Evolutionary conservation across 2,113 vertebrate genomes (phyloP).

Genomic region (Clarias magur): DNA sequence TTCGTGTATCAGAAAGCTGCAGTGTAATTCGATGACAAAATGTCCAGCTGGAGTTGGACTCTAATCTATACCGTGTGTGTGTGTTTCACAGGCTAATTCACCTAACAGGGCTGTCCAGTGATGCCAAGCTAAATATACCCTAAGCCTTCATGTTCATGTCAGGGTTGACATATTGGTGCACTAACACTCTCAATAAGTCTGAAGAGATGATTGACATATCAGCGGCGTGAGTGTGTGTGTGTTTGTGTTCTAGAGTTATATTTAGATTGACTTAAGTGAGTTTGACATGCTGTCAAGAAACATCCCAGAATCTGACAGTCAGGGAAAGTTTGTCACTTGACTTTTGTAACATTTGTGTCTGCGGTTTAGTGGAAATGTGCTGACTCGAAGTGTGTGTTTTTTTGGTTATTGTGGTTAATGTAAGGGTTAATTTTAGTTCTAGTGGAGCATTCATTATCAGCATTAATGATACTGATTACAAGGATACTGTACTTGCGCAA

Average conservation of each 20-base stretch:
- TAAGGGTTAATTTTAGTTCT: not conserved
- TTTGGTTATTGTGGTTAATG: not conserved
- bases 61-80: not conserved
- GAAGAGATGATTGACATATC: slow-evolving; percentile 13
- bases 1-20: not conserved
- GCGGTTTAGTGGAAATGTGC: not conserved
- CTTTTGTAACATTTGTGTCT: not conserved
- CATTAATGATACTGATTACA: not conserved
- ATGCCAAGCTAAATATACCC: slow-evolving; percentile 7
- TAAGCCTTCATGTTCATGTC: not conserved
- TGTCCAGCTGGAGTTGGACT: not conserved
- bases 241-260: not conserved
- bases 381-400: not conserved
- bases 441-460: not conserved
- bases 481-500: not conserved
- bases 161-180: not conserved
- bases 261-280: not conserved
- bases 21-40: not conserved
- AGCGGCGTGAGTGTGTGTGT: not conserved
- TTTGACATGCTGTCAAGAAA: not conserved
- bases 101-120: slow-evolving; percentile 7
- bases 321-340: not conserved
- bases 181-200: not conserved
- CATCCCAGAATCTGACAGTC: not conserved
- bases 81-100: not conserved